Conservation (phyloP, 2,113 vertebrate species). For the Cyanocitta stelleri region DNA sequence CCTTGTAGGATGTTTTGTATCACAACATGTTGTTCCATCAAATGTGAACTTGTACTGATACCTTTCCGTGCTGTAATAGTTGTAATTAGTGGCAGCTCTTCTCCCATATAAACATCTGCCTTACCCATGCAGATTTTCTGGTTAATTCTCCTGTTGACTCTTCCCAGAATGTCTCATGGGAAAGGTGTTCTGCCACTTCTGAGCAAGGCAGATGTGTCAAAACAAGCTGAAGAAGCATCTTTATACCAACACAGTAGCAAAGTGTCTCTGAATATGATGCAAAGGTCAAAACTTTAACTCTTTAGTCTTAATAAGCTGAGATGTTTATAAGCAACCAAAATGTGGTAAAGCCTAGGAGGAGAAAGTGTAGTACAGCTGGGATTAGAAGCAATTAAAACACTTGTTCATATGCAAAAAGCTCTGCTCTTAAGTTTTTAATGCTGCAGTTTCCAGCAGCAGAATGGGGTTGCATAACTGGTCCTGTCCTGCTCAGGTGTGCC, state of each 20-base stretch:
- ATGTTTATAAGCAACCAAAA: background rate
- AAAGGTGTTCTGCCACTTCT: background rate
- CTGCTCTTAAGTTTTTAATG: background rate
- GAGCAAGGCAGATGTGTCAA: background rate
- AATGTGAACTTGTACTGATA: background rate
- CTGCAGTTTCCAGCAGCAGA: background rate
- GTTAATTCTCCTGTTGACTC: background rate
- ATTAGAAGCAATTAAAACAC: background rate
- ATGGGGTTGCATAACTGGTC: background rate
- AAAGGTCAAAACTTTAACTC: background rate
- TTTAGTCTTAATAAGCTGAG: background rate
- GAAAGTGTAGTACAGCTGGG: background rate
- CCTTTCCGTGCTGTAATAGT: background rate
- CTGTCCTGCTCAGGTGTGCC: background rate
- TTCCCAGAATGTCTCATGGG: background rate
- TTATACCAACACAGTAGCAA: background rate
- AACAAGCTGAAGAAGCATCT: background rate
- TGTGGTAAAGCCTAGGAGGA: background rate
- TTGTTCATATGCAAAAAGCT: background rate
- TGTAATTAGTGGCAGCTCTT: background rate
- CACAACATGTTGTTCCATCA: background rate
- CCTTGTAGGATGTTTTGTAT: background rate
- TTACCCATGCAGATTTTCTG: background rate
- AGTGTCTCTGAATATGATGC: background rate
- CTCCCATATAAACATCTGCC: background rate